Evolutionary conservation across 2,113 vertebrate species (phyloP), one percentile per base, ranked within the genome.

Genomic region (Argyrosomus japonicus): DNA sequence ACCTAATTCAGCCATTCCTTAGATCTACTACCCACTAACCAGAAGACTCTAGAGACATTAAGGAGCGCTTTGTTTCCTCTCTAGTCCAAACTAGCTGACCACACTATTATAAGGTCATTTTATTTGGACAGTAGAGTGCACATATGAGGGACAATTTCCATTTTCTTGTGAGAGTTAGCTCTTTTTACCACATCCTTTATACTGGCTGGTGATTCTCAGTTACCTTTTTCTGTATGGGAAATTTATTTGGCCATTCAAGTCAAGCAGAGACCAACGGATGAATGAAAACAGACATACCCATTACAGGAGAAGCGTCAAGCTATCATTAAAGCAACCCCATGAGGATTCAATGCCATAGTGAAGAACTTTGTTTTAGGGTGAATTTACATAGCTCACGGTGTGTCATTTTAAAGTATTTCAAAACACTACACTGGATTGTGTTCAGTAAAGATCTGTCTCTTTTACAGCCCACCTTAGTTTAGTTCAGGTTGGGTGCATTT

Each of bases 171-270:
- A 54, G 54, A 70, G 43, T 57, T 56, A 19, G 57, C 21, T 19
- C 60, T 54, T 25, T 14, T 68, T 13, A 64, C 78, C 79, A 85
- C 78, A 88, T 83, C 64, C 48, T 81, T 54, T 64, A 47, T 60
- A 36, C 70, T 65, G 73, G 54, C 76, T 21, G 61, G 64, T 75
- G 62, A 81, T 48, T 77, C 62, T 65, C 60, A 58, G 74, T 68
- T 69, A 68, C 80, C 61, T 75, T 85, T 84, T 77, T 74, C 61
- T 74, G 62, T 27, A 32, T 23, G 2, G 32, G 53, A 84, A 57
- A 78, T 88, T 87, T 90, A 88, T 90, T 92, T 90, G 73, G 75
- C 84, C 47, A 73, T 77, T 57, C 48, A 81, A 82, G 75, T 90
- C 72, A 65, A 82, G 85, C 87, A 81, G 18, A 87, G 74, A 83